These are phyloP conservation scores for Tipula helvola DNA, from an alignment of 2,888 invertebrate genomes.

Conservation along the genomic window DNA sequence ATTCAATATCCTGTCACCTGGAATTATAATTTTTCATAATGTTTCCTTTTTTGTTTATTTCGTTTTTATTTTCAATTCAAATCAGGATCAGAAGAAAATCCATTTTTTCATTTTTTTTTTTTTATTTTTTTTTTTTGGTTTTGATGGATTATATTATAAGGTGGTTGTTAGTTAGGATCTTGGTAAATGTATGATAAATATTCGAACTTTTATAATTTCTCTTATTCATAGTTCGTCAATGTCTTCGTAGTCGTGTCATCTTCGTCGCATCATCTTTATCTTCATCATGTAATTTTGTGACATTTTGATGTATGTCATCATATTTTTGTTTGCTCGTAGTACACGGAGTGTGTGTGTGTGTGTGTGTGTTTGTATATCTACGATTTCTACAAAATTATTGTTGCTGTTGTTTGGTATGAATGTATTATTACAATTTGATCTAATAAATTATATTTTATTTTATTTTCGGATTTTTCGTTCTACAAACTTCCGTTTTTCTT, in stretches of 20 bases:
- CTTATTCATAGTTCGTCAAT: neutral
- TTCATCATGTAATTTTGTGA: neutral
- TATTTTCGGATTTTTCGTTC: neutral
- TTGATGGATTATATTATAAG: neutral
- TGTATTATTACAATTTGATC: neutral
- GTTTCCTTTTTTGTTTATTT: neutral
- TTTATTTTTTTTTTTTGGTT: neutral
- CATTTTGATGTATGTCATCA: constrained; percentile 9
- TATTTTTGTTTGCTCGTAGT: neutral
- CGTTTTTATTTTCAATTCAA: neutral
- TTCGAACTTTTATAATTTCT: neutral
- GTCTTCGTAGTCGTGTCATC: neutral
- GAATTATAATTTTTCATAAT: constrained; percentile 6
- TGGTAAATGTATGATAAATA: neutral
- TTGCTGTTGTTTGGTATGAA: neutral
- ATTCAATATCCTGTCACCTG: constrained; percentile 6
- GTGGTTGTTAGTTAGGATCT: neutral
- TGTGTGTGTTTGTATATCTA: neutral
- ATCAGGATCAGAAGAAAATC: neutral
- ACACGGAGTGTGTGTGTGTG: neutral
- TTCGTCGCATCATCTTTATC: neutral
- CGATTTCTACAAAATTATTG: neutral
- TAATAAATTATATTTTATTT: neutral
- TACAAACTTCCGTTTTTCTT: neutral
- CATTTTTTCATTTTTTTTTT: neutral